Evolutionary conservation across 2,888 invertebrate genomes (phyloP).

Genomic region (Labia minor): DNA sequence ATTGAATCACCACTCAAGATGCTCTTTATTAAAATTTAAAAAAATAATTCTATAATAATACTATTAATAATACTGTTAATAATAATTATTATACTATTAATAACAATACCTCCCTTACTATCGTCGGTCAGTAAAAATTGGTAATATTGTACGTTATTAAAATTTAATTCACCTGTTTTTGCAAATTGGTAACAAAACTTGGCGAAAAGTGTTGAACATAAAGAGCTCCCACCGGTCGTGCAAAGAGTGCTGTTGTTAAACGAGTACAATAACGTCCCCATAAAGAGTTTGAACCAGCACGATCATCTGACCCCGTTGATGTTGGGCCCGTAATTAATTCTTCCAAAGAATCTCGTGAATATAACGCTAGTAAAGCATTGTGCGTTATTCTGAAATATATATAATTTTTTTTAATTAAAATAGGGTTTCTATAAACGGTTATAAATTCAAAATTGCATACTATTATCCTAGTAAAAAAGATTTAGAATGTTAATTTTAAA

Average conservation of each 20-base stretch:
- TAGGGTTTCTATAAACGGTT: no score
- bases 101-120: no score
- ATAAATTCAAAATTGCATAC: no score
- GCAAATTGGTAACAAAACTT: constrained; percentile 35
- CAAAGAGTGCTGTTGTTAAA: constrained; percentile 35
- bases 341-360: constrained; percentile 39
- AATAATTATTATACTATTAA: background rate
- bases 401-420: no score
- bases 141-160: no score
- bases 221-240: constrained; percentile 37
- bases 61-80: no score
- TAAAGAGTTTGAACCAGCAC: constrained; percentile 21
- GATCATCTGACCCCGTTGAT: constrained; percentile 14
- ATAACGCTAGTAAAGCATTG: constrained; percentile 40
- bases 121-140: no score
- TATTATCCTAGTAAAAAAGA: no score
- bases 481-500: no score
- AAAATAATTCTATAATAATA: no score
- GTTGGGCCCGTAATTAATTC: constrained; percentile 38
- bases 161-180: constrained; percentile 34
- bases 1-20: no score
- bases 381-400: constrained; percentile 36
- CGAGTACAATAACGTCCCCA: constrained; percentile 36
- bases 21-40: no score
- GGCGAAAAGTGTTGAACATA: constrained; percentile 39